phyloP scores from a whole-genome alignment of 2,888 invertebrate species.

The Bibio marci region DNA sequence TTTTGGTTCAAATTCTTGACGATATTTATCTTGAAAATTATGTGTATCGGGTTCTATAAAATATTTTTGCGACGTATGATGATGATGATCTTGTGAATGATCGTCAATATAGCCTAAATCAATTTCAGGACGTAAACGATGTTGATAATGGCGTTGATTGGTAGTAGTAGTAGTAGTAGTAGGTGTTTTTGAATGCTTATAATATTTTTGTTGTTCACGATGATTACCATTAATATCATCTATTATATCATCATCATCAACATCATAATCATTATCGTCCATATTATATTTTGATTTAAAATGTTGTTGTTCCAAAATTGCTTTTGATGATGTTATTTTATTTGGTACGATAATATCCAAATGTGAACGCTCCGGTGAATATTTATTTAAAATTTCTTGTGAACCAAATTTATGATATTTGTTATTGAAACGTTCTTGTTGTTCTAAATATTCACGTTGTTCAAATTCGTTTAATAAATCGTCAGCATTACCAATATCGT shows the following conservation, averaged over 20 bases:
- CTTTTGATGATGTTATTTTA: background rate
- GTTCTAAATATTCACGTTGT: slow-evolving; percentile 12
- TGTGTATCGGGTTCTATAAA: slow-evolving; percentile 30
- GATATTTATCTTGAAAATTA: slow-evolving; percentile 25
- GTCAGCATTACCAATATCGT: background rate
- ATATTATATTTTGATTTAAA: slow-evolving; percentile 12
- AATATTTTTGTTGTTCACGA: slow-evolving; percentile 25
- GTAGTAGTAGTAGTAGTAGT: too few relatives aligned
- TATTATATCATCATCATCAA: slow-evolving; percentile 34
- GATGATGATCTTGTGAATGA: slow-evolving; percentile 12
- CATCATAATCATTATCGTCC: slow-evolving; percentile 24
- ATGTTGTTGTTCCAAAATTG: too few relatives aligned
- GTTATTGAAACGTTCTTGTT: background rate
- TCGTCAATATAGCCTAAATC: slow-evolving; percentile 9
- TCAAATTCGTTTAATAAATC: background rate
- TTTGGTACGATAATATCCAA: slow-evolving; percentile 19
- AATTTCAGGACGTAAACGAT: slow-evolving; percentile 1
- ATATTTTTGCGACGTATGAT: slow-evolving; percentile 24
- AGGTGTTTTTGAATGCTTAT: too few relatives aligned
- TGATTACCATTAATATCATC: slow-evolving; percentile 29
- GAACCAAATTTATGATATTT: slow-evolving; percentile 20
- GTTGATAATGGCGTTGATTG: slow-evolving; percentile 29
- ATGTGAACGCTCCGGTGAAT: slow-evolving; percentile 21
- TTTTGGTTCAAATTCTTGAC: slow-evolving; percentile 43
- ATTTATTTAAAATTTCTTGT: slow-evolving; percentile 19